Evolutionary conservation across 2,797 vertebrate genomes (phyloP), one percentile per base, ranked within the genome.

Genomic region (Xenentodon cancila): DNA sequence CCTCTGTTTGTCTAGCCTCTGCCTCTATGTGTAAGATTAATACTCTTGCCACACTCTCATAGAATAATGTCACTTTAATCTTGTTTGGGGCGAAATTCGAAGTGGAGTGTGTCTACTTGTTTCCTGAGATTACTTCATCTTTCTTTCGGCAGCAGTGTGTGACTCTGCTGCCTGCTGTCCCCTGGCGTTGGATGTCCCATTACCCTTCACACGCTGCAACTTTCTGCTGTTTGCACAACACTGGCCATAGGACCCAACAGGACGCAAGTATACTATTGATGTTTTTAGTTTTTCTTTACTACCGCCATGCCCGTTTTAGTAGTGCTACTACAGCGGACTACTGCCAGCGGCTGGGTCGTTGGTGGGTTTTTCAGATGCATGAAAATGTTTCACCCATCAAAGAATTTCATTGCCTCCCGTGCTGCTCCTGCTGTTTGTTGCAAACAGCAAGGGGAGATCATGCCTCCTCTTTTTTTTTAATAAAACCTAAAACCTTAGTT

Each of bases 31-130:
- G 83, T 87, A 92, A 93, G 92, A 93, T 93, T 91, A 91, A 92
- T 93, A 93, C 91, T 89, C 84, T 90, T 91, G 91, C 90, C 92
- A 92, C 89, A 85, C 88, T 92, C 88, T 89, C 91, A 90, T 93
- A 92, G 92, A 94, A 93, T 92, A 94, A 93, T 92, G 91, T 93
- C 91, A 91, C 93, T 94, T 93, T 93, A 94, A 94, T 94, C 93
- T 94, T 91, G 93, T 94, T 94, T 93, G 90, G 89, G 93, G 93
- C 92, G 59, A 92, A 92, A 93, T 92, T 93, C 82, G 88, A 93
- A 94, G 92, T 92, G 91, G 92, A 93, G 92, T 94, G 93, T 93
- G 93, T 94, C 93, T 93, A 93, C 92, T 92, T 93, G 92, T 93
- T 92, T 93, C 91, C 89, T 79, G 88, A 93, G 92, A 94, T 93